A percentile compares a stretch with the other conserved stretches of the same genome.
phyloP scores from a whole-genome alignment of 2,797 vertebrate species.

The Antrozous pallidus region DNA sequence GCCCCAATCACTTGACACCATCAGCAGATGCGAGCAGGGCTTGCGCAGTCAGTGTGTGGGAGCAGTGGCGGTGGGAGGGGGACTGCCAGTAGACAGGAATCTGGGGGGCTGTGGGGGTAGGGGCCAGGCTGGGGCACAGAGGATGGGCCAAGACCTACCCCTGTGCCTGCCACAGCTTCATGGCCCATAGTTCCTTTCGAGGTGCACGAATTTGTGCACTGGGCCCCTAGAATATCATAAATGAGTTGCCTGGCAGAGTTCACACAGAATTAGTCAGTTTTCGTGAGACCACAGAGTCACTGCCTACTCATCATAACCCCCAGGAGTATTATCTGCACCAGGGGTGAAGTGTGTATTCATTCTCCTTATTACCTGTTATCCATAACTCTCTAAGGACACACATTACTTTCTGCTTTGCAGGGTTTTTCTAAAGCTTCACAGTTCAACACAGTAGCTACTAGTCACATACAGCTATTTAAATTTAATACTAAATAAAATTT shows the following conservation, averaged over 20 bases:
- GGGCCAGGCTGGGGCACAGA: too few relatives aligned
- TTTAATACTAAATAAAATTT: neutral
- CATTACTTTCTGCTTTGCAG: neutral
- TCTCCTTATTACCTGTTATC: neutral
- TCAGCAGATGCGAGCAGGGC: too few relatives aligned
- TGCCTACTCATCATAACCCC: neutral
- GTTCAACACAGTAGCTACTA: neutral
- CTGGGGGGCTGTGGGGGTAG: too few relatives aligned
- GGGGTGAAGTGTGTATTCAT: neutral
- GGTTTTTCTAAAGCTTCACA: neutral
- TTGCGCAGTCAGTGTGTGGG: too few relatives aligned
- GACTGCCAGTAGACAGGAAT: too few relatives aligned
- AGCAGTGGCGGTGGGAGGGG: too few relatives aligned
- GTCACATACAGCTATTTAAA: neutral
- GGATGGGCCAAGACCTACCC: too few relatives aligned
- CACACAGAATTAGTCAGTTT: neutral
- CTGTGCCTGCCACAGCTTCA: too few relatives aligned
- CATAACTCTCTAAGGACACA: neutral
- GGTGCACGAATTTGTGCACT: too few relatives aligned
- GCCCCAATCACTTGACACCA: too few relatives aligned
- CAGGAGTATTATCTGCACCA: neutral
- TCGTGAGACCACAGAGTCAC: neutral
- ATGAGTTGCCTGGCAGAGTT: neutral
- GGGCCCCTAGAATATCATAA: neutral
- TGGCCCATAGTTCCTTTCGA: too few relatives aligned